These are phyloP conservation scores for Poicephalus gulielmi DNA, from an alignment of 2,113 vertebrate species.

Conservation along the genomic window DNA sequence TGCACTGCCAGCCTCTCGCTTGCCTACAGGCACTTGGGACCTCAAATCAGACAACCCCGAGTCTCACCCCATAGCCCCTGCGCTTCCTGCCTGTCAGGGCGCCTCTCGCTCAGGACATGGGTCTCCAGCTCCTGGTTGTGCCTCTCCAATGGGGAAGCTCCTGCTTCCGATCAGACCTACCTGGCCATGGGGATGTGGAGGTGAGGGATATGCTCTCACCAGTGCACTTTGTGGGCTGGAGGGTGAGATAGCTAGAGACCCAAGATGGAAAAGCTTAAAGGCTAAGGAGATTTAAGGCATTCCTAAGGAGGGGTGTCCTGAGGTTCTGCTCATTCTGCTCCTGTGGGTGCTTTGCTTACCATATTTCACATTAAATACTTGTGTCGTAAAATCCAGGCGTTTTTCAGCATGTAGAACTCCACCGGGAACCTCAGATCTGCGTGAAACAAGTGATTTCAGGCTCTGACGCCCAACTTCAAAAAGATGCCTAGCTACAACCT, in stretches of 20 bases:
- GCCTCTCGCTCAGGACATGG: not conserved
- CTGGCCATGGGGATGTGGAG: not conserved
- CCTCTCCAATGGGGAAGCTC: not conserved
- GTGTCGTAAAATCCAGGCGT: fast-evolving
- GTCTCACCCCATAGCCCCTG: fast-evolving
- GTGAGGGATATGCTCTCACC: not conserved
- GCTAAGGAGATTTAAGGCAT: not conserved
- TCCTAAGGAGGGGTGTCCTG: not conserved
- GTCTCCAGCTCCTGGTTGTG: not conserved
- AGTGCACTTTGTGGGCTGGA: not conserved
- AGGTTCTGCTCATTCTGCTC: not conserved
- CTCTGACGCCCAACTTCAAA: not conserved
- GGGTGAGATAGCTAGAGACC: not conserved
- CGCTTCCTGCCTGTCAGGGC: not conserved
- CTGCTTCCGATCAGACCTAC: fast-evolving
- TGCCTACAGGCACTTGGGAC: not conserved
- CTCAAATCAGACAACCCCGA: not conserved
- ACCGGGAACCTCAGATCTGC: not conserved
- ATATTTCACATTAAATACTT: fast-evolving
- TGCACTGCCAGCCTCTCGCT: fast-evolving
- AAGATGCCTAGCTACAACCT: not conserved
- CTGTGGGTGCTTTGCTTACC: not conserved
- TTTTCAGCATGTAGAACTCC: not conserved
- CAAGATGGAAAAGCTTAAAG: not conserved
- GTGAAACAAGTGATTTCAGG: not conserved